Evolutionary conservation across 2,888 invertebrate genomes (phyloP), one percentile per base, ranked within the genome.

Genomic region (Dynastes hyllus): DNA sequence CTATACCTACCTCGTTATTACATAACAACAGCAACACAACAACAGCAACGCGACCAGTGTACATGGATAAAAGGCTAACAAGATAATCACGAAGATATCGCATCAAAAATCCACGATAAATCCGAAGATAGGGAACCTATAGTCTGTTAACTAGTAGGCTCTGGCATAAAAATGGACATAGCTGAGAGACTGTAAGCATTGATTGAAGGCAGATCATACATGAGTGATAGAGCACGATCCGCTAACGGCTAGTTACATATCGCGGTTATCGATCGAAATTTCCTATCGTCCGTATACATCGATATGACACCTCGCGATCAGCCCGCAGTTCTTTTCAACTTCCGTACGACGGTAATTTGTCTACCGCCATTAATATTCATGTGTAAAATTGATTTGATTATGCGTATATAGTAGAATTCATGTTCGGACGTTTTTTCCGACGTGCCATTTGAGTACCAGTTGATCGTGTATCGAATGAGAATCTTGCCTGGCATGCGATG

Each of bases 141-240:
- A 71, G 71, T 73, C 51, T 70, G 80, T 69, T 78, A 80, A 80
- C 80, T 76, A 75, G 80, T 76, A 78, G 76, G 76, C 63, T 65
- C 32, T 55, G 22, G 51, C 32, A 58, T 77, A 80, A 80, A 80
- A 80, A 80, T 80, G 53, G 58, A 69, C 78, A 79, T 79, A 76
- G 76, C 78, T 61, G 67, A 75, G 70, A 76, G 78, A 78, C 76
- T 73, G 78, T 67, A 78, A 78, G 78, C 81, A 82, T 80, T 84
- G 84, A 84, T 84, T 84, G 85, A 85, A 83, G 83, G 79, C 79
- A 84, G 85, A 85, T 85, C 84, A 84, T 84, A 84, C 84, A 85
- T 83, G 84, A 84, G 83, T 82, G 85, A 85, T 85, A 85, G 84
- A 70, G 85, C 86, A 86, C 86, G 86, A 84, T 83, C 81, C 80